Evolutionary conservation across 2,888 invertebrate species (phyloP), one percentile per base, ranked within the genome.

Genomic region (Lissonota sp.): DNA sequence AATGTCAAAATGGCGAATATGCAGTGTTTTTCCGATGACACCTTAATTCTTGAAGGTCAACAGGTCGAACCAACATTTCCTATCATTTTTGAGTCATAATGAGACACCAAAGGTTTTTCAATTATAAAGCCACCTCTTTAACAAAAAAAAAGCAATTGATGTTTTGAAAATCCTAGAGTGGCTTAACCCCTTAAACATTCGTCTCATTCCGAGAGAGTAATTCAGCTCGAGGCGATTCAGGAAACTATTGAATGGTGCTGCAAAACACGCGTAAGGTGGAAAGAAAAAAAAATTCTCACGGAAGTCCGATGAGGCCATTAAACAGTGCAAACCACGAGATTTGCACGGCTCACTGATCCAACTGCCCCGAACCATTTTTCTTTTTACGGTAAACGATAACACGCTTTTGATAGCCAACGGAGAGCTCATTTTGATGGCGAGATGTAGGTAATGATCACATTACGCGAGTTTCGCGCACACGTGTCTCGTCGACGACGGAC

Each of bases 371-470:
- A 57, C 58, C 74, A 66, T 74, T 81, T 74, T 70, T 55, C 74
- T 55, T 76, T 74, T 71, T 71, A 74, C 78, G 78, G 74, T 66
- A 70, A 78, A 78, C 78, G 81, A 78, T 78, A 81, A 81, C 70
- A 67, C 60, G 39, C 37, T 46, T 57, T 70, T 60, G 60, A 60
- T 60, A 60, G 60, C 60, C 60, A 58, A 12, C 58, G 39, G 70
- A 49, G 49, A 49, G 49, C 57, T 74, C 57, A 49, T 66, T 73
- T 74, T 66, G 37, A 74, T 74, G 74, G 53, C 72, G 51, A 53
- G 53, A 63, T 26, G 26, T 62, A 72, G 53, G 14, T 53, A 72
- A 72, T 72, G 16, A 55, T 37, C 44, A 58, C 46, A 70, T 37
- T 51, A 55, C 49, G 46, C 60, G 46, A 37, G 49, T 51, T 39